Conservation (phyloP, 2,797 vertebrate species). For the Liparis tanakae region DNA sequence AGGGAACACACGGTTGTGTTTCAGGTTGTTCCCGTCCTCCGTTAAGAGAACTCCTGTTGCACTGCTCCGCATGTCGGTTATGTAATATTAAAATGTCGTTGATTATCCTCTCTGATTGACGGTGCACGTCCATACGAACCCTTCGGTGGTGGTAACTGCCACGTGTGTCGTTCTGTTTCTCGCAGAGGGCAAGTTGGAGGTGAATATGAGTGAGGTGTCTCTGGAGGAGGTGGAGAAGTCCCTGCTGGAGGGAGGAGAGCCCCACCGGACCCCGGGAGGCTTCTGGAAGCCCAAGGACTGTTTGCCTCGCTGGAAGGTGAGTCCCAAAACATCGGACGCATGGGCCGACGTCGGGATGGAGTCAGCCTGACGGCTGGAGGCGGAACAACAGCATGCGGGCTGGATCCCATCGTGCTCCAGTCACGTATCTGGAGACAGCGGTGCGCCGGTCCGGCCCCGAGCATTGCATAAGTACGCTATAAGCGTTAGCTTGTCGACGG, state of each 20-base stretch:
- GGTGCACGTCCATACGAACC: constrained; percentile 23
- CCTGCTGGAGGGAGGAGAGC: constrained; percentile 81
- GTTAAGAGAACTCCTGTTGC: neutral
- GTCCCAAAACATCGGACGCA: neutral
- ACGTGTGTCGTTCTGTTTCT: neutral
- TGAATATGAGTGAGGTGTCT: constrained; percentile 94
- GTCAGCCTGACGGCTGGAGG: neutral
- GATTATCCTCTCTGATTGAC: constrained; percentile 32
- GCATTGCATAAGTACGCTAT: no score
- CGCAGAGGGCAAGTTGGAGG: constrained; percentile 90
- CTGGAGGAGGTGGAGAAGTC: constrained; percentile 89
- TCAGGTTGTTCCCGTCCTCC: neutral
- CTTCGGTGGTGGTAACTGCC: constrained; percentile 7
- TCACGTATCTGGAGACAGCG: no score
- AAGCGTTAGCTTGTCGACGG: no score
- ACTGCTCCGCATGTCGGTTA: constrained; percentile 8
- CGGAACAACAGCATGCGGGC: neutral
- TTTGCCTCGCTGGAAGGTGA: constrained; percentile 94
- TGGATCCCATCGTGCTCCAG: neutral
- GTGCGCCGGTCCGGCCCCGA: no score
- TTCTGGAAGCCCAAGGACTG: constrained; percentile 95
- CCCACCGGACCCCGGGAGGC: constrained; percentile 85
- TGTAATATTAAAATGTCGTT: constrained; percentile 11
- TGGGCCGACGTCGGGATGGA: neutral
- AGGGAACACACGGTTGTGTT: neutral